phyloP scores from a whole-genome alignment of 1,140 invertebrate species.

The Nasonia vitripennis region DNA sequence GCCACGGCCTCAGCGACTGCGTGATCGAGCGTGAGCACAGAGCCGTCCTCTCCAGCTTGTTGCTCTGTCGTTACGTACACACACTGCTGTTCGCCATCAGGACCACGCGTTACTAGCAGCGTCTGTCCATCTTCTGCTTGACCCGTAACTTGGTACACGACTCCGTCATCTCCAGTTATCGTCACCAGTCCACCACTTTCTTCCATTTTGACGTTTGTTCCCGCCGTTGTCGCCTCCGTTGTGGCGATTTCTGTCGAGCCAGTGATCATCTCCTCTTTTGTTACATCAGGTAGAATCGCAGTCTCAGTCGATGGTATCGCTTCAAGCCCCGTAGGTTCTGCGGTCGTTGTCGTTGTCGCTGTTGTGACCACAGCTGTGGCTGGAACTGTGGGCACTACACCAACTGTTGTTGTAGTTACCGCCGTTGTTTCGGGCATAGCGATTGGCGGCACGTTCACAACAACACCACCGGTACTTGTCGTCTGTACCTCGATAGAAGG shows the following conservation, averaged over 20 bases:
- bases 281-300: not conserved
- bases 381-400: slow-evolving; percentile 50
- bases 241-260: slow-evolving; percentile 11
- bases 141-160: slow-evolving; percentile 81
- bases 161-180: slow-evolving; percentile 75
- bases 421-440: slow-evolving; percentile 5
- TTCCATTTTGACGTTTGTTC: slow-evolving; percentile 55
- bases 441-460: slow-evolving; percentile 27
- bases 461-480: not conserved
- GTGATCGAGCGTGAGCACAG: slow-evolving; percentile 79
- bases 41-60: slow-evolving; percentile 78
- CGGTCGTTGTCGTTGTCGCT: slow-evolving; percentile 1
- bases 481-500: slow-evolving; percentile 36
- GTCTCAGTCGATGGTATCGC: slow-evolving; percentile 46
- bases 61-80: slow-evolving; percentile 83
- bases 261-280: not conserved
- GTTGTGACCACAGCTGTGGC: slow-evolving; percentile 27
- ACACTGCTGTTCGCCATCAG: slow-evolving; percentile 83
- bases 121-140: slow-evolving; percentile 86
- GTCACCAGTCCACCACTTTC: slow-evolving; percentile 71
- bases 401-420: slow-evolving; percentile 1
- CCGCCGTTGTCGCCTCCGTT: not conserved
- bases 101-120: slow-evolving; percentile 80
- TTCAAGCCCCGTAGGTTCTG: slow-evolving; percentile 32
- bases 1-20: slow-evolving; percentile 78